Percentiles rank a stretch among this genome's conserved stretches.
phyloP scores from a whole-genome alignment of 1,140 invertebrate species.

The Ridgeia piscesae region DNA sequence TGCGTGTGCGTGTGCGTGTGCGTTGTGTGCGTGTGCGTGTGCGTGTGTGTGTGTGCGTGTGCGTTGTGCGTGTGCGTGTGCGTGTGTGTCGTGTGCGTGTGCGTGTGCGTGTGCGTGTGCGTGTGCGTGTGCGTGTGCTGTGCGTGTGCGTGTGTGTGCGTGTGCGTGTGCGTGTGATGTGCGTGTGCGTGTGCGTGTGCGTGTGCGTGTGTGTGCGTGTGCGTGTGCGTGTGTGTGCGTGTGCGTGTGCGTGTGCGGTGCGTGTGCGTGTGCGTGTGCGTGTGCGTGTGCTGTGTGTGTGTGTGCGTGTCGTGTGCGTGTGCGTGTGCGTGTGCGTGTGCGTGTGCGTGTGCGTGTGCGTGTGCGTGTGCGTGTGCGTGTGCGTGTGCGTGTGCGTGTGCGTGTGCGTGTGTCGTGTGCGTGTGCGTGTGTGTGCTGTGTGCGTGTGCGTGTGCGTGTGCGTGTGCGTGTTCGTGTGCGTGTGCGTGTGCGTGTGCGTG shows the following conservation, averaged over 20 bases:
- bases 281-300: conserved; percentile 9
- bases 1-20: too few relatives aligned
- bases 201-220: conserved; percentile 16
- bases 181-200: conserved; percentile 29
- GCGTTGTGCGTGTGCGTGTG: background rate
- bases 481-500: conserved; percentile 15
- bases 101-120: background rate
- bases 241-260: conserved; percentile 24
- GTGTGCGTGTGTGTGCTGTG: background rate
- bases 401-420: background rate
- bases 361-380: too few relatives aligned
- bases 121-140: conserved; percentile 24
- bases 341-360: too few relatives aligned
- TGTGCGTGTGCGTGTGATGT: conserved; percentile 28
- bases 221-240: too few relatives aligned
- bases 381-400: too few relatives aligned
- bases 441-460: conserved; percentile 2
- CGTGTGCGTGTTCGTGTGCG: background rate
- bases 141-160: conserved; percentile 24
- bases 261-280: conserved; percentile 28
- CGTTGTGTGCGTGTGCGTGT: too few relatives aligned
- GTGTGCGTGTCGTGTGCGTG: too few relatives aligned
- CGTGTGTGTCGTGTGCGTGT: conserved; percentile 20
- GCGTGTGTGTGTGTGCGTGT: conserved; percentile 9
- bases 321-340: too few relatives aligned